Conservation (phyloP, 1,140 invertebrate species). For the Pseudomyrmex flavicornis region DNA sequence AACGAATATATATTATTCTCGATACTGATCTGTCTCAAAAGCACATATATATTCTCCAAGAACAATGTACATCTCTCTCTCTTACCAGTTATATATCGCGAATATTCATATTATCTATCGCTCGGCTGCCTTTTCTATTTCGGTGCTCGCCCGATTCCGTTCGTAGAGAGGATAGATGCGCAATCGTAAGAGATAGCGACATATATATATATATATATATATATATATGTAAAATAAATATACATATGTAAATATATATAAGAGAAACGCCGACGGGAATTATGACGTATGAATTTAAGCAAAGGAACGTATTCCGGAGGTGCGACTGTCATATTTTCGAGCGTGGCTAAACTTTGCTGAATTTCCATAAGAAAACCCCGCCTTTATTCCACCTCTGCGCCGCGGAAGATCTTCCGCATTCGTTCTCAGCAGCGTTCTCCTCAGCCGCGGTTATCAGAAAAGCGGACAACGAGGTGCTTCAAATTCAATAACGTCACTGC, state of each 20-base stretch:
- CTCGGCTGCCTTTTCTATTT: background rate
- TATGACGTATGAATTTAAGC: conserved; percentile 52
- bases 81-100: background rate
- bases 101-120: background rate
- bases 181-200: too few species aligned
- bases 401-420: conserved; percentile 41
- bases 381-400: conserved; percentile 55
- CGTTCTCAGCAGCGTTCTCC: conserved; percentile 47
- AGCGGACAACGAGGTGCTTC: conserved; percentile 60
- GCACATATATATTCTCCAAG: background rate
- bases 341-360: conserved; percentile 52
- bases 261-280: conserved; percentile 36
- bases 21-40: conserved; percentile 28
- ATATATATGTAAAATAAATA: background rate
- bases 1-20: conserved; percentile 10
- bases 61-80: background rate
- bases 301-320: conserved; percentile 18
- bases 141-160: background rate
- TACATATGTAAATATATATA: background rate
- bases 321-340: conserved; percentile 46
- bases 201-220: too few species aligned
- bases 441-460: conserved; percentile 48
- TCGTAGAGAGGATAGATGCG: too few species aligned
- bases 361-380: conserved; percentile 51
- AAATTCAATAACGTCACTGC: conserved; percentile 54